phyloP scores from a whole-genome alignment of 2,797 vertebrate genomes.

The Mormyrops boulengeri region DNA sequence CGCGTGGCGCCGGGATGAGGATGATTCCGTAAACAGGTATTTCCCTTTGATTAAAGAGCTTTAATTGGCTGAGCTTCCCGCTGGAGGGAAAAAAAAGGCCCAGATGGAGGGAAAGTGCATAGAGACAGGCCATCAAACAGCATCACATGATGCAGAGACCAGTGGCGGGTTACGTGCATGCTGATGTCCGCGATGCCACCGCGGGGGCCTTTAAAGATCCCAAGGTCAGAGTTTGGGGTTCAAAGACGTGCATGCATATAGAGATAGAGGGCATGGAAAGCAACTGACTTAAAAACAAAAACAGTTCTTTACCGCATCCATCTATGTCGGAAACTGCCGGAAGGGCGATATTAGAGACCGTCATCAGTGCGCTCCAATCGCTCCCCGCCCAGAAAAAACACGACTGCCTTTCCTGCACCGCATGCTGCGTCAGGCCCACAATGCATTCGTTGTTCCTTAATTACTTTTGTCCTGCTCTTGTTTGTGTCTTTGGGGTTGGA shows the following conservation, averaged over 20 bases:
- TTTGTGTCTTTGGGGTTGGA: slow-evolving; percentile 22
- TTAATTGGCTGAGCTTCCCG: background rate
- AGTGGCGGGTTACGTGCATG: background rate
- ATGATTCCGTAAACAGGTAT: background rate
- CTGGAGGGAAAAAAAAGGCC: background rate
- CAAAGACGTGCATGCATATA: slow-evolving; percentile 4
- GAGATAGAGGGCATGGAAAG: background rate
- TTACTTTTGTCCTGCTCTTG: slow-evolving; percentile 13
- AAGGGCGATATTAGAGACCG: slow-evolving; percentile 32
- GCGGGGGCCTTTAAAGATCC: background rate
- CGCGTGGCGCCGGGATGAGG: background rate
- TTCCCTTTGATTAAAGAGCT: background rate
- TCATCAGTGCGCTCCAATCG: slow-evolving; percentile 26
- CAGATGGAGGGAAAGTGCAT: background rate
- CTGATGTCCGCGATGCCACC: background rate
- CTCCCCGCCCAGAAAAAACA: background rate
- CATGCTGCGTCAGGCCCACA: background rate
- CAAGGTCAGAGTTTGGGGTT: background rate
- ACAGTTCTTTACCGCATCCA: slow-evolving; percentile 44
- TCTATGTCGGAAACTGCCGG: slow-evolving; percentile 41
- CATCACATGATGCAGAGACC: background rate
- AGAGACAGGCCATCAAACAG: background rate
- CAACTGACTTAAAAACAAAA: slow-evolving; percentile 27
- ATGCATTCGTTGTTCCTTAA: background rate
- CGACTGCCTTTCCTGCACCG: background rate